Base-by-base conservation (phyloP, 2,888 invertebrate species). In the Thumatha senex region DNA sequence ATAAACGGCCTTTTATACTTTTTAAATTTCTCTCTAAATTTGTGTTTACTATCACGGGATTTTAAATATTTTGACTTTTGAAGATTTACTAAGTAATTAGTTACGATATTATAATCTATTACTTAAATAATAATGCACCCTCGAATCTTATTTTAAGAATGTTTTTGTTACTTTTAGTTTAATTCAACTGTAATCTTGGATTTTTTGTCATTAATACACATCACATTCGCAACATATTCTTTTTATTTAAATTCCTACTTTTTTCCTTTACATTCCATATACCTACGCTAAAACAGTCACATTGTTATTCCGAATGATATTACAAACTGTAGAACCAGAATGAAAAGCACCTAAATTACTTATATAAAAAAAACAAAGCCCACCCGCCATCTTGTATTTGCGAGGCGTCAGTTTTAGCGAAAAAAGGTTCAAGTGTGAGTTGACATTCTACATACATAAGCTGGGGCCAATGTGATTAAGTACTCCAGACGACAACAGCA, bases 351-450 rank as follows among this genome's bases (percentile, higher is more conserved):
- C 18, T 24, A 24, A 24, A 24, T 24, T 24, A 24, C 18, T 24
- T 74, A 72, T 67, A 67, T 61, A 57, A 63, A 72, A 72, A 73
- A 70, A 70, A 70, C 59, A 59, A 58, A 51, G 52, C n/a, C 67
- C 62, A 63, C 74, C 69, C 76, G 89, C 89, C 89, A 90, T 90
- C 88, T 90, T 89, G 88, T 63, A 76, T 83, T 74, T 80, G 82
- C 80, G 82, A 86, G 83, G 88, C 87, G 86, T 89, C 87, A 81
- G 76, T 80, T 80, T 59, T 63, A 76, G 74, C 76, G 75, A 84
- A 87, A 85, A 88, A 88, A 82, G 76, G 81, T 80, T 78, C 86
- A 89, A 89, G 88, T 85, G 83, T 81, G 82, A 83, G 74, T 67
- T 70, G 74, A 78, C 81, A 80, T 78, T 84, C 82, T 83, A 85